A percentile compares a stretch with the other conserved stretches of the same genome.
Evolutionary conservation across 2,888 invertebrate species (phyloP).

Genomic region (Nudaria mundana): DNA sequence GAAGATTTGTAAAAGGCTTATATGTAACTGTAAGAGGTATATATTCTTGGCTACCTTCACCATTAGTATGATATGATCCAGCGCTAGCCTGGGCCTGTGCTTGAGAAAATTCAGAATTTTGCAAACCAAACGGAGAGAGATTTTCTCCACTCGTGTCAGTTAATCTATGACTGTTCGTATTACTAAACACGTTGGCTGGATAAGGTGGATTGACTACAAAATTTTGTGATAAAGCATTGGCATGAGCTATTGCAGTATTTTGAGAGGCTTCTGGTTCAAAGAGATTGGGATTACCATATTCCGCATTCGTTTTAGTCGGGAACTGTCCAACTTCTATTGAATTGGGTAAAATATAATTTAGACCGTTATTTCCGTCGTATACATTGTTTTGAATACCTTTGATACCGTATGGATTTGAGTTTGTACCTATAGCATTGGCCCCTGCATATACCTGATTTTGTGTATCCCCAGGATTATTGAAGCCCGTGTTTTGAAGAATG

Average conservation of each 20-base stretch:
- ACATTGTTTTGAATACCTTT: too few species aligned
- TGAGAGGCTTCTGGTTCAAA: background rate
- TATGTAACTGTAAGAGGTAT: slow-evolving; percentile 8
- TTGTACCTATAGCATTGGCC: too few species aligned
- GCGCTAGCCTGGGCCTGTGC: slow-evolving; percentile 1
- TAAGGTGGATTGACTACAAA: background rate
- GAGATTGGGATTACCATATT: background rate
- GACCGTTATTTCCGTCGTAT: too few species aligned
- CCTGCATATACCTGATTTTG: too few species aligned
- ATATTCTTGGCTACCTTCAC: background rate
- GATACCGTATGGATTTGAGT: too few species aligned
- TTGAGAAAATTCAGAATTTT: background rate
- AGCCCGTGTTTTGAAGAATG: too few species aligned
- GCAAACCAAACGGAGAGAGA: background rate
- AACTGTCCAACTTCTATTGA: background rate
- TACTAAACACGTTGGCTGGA: slow-evolving; percentile 2
- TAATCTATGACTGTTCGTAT: background rate
- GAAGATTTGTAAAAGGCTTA: slow-evolving; percentile 9
- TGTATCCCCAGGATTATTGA: too few species aligned
- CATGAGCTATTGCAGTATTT: slow-evolving; percentile 5
- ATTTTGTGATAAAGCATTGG: slow-evolving; percentile 3
- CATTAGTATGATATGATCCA: background rate
- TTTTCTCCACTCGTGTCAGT: slow-evolving; percentile 2
- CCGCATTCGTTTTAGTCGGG: background rate
- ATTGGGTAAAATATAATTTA: too few species aligned